Percentiles rank a stretch among this genome's conserved stretches.
Evolutionary conservation across 1,140 invertebrate species (phyloP).

Genomic region (Nasonia vitripennis): DNA sequence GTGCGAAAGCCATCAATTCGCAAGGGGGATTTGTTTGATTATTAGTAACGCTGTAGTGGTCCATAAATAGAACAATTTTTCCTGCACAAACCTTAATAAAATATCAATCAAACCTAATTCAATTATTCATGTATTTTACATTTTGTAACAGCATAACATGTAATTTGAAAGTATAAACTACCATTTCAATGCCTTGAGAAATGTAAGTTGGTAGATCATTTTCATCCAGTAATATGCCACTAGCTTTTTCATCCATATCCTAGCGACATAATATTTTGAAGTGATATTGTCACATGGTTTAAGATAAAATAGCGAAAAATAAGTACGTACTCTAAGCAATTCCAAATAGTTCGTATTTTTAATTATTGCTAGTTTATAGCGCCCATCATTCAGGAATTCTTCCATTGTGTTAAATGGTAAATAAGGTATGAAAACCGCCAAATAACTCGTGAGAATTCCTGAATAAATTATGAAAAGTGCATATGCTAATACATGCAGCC

Average conservation of each 20-base stretch:
- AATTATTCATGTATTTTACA: no score
- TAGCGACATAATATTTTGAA: no score
- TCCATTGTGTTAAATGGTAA: slow-evolving; percentile 55
- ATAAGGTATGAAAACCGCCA: slow-evolving; percentile 44
- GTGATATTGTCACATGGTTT: no score
- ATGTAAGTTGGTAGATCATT: no score
- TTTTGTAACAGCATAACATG: no score
- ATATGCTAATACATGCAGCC: slow-evolving; percentile 52
- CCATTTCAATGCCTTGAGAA: no score
- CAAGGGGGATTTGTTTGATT: background rate
- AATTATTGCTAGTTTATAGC: slow-evolving; percentile 52
- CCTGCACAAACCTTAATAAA: background rate
- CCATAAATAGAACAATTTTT: slow-evolving; percentile 35
- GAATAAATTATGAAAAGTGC: slow-evolving; percentile 58
- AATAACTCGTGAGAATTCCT: slow-evolving; percentile 54
- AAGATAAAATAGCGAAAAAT: no score
- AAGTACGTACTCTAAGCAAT: slow-evolving; percentile 2
- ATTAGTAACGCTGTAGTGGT: background rate
- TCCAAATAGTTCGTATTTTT: slow-evolving; percentile 38
- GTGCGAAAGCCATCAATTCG: slow-evolving; percentile 37
- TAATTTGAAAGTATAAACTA: no score
- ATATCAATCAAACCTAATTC: no score
- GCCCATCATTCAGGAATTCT: slow-evolving; percentile 53
- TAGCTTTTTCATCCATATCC: no score
- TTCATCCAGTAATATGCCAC: no score